Evolutionary conservation across 2,113 vertebrate genomes (phyloP), one percentile per base, ranked within the genome.

Genomic region (Chunga burmeisteri): DNA sequence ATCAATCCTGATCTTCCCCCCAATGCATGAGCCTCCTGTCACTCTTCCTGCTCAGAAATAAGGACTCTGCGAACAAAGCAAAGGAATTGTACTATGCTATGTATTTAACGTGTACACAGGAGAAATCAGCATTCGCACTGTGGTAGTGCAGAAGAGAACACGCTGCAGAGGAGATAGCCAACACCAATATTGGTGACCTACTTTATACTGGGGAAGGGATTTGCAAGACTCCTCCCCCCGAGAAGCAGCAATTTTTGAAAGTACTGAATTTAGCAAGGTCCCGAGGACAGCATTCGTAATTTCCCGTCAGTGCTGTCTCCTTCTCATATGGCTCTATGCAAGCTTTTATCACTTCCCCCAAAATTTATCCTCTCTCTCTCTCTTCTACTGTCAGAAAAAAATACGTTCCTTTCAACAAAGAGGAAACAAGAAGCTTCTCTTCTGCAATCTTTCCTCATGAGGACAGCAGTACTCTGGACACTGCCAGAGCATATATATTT

Each of bases 261-360:
- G 84, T 18, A 72, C 93, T 94, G 93, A 75, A 91, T 91, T 91
- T 93, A 95, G 89, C 42, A 62, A 72, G 56, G 68, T 75, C 66
- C 74, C 4, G 18, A 72, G 53, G 58, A 95, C 36, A 91, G 71
- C 89, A 58, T 58, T 82, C 75, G 4, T 77, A 71, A 94, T 86
- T 94, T 88, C 84, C 67, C 58, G 59, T 53, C 85, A 85, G 47
- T 32, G 58, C 67, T 66, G 18, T 12, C 63, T 66, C 47, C 29
- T 65, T 75, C 53, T 61, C 53, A 20, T n/a, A 47, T 2, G 26
- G 38, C 78, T 87, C 58, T 84, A 10, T 36, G 9, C 52, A 52
- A 78, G 42, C 46, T 86, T 42, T 7, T 61, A 79, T 27, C 30
- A 34, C 56, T 66, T 62, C 29, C 16, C 55, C 62, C 1, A 0